Conservation (phyloP, 2,888 invertebrate genomes). For the Eupithecia dodoneata region DNA sequence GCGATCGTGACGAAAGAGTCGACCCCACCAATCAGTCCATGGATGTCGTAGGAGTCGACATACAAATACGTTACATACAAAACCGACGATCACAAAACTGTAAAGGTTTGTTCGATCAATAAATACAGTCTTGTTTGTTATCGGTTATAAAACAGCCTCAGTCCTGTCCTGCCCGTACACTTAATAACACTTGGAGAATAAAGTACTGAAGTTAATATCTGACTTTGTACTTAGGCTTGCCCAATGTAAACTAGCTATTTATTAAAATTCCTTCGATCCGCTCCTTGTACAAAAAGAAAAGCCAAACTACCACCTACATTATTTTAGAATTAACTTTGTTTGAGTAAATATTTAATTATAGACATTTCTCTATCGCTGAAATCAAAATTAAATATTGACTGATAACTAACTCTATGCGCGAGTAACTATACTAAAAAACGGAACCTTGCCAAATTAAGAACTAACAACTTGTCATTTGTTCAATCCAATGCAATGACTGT, state of each 20-base stretch:
- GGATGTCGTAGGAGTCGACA: not conserved
- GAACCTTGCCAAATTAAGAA: not conserved
- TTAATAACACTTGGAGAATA: not conserved
- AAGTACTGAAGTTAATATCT: not conserved
- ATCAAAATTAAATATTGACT: not conserved
- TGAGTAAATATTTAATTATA: not conserved
- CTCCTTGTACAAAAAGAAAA: not conserved
- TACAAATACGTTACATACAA: not conserved
- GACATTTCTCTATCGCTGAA: not conserved
- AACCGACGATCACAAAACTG: not conserved
- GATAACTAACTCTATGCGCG: not conserved
- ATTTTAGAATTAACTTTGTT: not conserved
- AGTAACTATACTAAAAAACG: not conserved
- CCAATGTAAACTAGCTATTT: not conserved
- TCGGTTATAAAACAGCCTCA: not conserved
- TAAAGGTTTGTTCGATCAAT: not conserved
- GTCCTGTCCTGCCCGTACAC: not conserved
- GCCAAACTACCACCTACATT: not conserved
- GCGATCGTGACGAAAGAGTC: not conserved
- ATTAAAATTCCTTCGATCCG: not conserved
- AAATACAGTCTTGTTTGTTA: not conserved
- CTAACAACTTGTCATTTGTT: not conserved
- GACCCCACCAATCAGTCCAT: not conserved
- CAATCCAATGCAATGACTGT: not conserved
- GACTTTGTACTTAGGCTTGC: not conserved